Evolutionary conservation across 2,888 invertebrate genomes (phyloP).

Genomic region (Baronia brevicornis): DNA sequence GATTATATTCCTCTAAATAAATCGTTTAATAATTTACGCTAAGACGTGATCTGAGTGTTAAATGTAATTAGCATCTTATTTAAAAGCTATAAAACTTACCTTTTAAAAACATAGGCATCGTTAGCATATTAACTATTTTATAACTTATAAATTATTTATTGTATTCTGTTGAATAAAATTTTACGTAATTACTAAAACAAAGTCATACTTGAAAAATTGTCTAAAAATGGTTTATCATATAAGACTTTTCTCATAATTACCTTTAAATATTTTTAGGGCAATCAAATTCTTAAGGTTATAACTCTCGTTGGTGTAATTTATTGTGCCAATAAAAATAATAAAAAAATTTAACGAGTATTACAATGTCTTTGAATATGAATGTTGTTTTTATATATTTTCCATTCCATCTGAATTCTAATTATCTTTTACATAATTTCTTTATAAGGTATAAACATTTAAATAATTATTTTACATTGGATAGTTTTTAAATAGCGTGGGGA

Average conservation of each 20-base stretch:
- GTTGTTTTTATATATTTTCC: no score
- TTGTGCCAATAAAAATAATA: slow-evolving; percentile 5
- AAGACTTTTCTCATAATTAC: not conserved
- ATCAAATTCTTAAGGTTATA: not conserved
- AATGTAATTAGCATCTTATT: slow-evolving; percentile 1
- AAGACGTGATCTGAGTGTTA: slow-evolving; percentile 1
- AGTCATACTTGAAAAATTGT: not conserved
- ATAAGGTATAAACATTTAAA: no score
- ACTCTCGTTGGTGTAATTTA: not conserved
- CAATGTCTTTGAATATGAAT: slow-evolving; percentile 7
- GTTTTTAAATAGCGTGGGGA: no score
- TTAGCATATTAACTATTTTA: not conserved
- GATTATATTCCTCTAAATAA: no score
- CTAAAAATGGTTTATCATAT: not conserved
- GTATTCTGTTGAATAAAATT: no score
- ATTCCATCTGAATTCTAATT: no score
- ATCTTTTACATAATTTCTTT: no score
- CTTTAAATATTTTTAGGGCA: not conserved
- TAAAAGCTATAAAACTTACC: not conserved
- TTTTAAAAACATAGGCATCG: not conserved
- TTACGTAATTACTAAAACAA: no score
- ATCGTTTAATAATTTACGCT: slow-evolving; percentile 3
- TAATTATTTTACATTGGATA: slow-evolving; percentile 2
- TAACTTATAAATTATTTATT: no score
- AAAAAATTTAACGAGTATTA: slow-evolving; percentile 1